Percentiles rank a stretch among this genome's conserved stretches.
phyloP scores from a whole-genome alignment of 2,113 vertebrate species.

The Cisticola juncidis region DNA sequence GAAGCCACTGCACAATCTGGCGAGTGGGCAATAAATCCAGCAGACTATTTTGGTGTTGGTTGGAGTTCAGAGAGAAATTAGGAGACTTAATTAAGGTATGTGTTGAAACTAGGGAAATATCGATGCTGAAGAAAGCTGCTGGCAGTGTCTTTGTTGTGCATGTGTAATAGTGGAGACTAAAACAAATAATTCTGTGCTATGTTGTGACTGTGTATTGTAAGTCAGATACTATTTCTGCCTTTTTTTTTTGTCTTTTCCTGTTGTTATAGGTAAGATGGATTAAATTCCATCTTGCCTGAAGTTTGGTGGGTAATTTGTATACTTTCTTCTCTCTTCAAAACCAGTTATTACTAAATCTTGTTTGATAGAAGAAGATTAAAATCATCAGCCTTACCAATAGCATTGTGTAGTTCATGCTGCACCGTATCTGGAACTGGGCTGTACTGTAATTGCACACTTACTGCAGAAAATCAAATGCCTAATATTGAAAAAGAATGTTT shows the following conservation, averaged over 20 bases:
- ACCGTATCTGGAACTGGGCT: not conserved
- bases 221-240: not conserved
- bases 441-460: not conserved
- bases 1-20: not conserved
- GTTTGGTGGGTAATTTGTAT: not conserved
- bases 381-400: not conserved
- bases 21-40: not conserved
- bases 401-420: not conserved
- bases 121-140: not conserved
- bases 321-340: not conserved
- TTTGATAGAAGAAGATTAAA: not conserved
- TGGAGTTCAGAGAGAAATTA: not conserved
- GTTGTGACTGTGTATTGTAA: rapidly evolving
- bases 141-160: not conserved
- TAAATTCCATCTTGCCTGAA: not conserved
- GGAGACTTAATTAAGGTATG: not conserved
- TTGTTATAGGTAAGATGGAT: not conserved
- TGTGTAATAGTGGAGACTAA: not conserved
- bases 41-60: not conserved
- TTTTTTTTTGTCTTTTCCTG: not conserved
- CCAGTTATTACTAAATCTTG: not conserved
- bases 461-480: not conserved
- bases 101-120: not conserved
- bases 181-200: not conserved
- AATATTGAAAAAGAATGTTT: not conserved